phyloP scores from a whole-genome alignment of 2,113 vertebrate species.

The Saguinus midas region DNA sequence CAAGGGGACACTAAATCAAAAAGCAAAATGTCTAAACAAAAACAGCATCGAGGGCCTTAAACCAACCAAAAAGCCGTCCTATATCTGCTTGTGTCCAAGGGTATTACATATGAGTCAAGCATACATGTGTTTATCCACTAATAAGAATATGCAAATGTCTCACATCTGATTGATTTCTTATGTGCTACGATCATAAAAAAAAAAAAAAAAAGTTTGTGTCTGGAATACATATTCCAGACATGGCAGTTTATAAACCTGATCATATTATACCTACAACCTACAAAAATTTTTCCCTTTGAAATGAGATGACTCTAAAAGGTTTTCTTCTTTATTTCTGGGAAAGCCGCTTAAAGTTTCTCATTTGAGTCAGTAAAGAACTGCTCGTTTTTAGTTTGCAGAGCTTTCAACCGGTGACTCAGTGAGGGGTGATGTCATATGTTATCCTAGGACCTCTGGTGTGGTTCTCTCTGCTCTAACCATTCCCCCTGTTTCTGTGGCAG shows the following conservation, averaged over 20 bases:
- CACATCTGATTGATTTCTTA: constrained; percentile 51
- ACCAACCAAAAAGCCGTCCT: background rate
- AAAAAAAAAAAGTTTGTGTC: background rate
- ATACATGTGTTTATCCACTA: constrained; percentile 19
- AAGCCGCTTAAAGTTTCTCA: background rate
- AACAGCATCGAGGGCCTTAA: background rate
- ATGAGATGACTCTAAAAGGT: background rate
- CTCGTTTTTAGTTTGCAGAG: constrained; percentile 31
- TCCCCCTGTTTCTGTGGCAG: background rate
- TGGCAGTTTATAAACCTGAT: background rate
- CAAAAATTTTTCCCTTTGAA: background rate
- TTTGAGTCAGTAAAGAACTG: constrained; percentile 8
- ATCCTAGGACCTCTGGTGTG: constrained; percentile 16
- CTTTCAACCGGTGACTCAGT: constrained; percentile 61
- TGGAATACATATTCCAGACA: background rate
- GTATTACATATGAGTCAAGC: background rate
- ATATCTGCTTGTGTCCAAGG: background rate
- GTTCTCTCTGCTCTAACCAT: background rate
- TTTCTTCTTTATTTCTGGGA: background rate
- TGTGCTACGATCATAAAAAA: background rate
- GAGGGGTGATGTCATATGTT: constrained; percentile 73
- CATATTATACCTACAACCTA: background rate
- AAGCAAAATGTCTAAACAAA: background rate
- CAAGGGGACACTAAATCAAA: constrained; percentile 17
- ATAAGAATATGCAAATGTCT: constrained; percentile 17